Evolutionary conservation across 2,797 vertebrate genomes (phyloP).

Genomic region (Sebastes vulpes): DNA sequence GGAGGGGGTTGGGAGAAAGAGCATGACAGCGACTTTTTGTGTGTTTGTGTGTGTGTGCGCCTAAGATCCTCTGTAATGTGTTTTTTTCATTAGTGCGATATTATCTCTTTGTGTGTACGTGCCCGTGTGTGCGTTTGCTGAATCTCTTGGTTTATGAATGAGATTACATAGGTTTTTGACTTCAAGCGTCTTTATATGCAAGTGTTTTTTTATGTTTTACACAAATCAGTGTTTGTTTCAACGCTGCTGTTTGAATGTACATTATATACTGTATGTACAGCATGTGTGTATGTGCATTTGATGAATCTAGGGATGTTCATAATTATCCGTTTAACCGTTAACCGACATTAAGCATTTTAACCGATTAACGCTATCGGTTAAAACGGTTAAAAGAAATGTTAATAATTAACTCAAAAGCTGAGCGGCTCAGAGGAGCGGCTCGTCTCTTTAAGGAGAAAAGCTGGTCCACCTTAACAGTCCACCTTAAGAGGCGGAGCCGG

Average conservation of each 20-base stretch:
- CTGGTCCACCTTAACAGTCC: too few relatives aligned
- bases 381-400: too few relatives aligned
- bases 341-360: too few relatives aligned
- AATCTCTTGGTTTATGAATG: constrained; percentile 5
- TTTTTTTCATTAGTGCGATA: constrained; percentile 16
- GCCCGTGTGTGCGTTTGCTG: background rate
- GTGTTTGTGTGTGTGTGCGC: background rate
- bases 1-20: constrained; percentile 9
- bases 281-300: background rate
- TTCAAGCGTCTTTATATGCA: background rate
- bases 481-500: too few relatives aligned
- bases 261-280: background rate
- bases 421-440: too few relatives aligned
- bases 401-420: too few relatives aligned
- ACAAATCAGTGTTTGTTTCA: background rate
- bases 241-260: background rate
- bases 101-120: background rate
- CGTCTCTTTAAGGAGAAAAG: too few relatives aligned
- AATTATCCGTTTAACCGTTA: too few relatives aligned
- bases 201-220: background rate
- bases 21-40: constrained; percentile 42
- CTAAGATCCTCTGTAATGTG: constrained; percentile 22
- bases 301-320: background rate
- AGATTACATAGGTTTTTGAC: background rate
- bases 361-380: too few relatives aligned